These are phyloP conservation scores for Buceros bicornis DNA, from an alignment of 2,797 vertebrate species.

Conservation along the genomic window DNA sequence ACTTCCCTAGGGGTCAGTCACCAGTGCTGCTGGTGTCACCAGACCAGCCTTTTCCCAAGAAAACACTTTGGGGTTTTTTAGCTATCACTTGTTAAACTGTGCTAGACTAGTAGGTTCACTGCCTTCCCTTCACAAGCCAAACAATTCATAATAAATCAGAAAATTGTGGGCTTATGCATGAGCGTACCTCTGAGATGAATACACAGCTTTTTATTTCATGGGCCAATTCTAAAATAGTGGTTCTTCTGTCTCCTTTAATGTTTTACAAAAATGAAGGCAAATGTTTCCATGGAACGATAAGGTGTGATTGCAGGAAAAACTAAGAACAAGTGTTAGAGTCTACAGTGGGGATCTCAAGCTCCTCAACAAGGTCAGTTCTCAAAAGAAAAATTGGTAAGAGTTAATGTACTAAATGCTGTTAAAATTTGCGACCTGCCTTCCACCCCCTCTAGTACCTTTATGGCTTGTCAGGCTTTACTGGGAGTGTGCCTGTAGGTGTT, in stretches of 20 bases:
- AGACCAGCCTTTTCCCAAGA: constrained; percentile 55
- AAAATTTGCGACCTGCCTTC: background rate
- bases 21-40: constrained; percentile 49
- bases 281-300: background rate
- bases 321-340: background rate
- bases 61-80: background rate
- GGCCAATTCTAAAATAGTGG: background rate
- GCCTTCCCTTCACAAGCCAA: background rate
- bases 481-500: background rate
- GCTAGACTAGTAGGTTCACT: background rate
- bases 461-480: background rate
- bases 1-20: constrained; percentile 61
- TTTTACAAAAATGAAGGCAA: background rate
- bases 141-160: background rate
- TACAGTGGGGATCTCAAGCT: background rate
- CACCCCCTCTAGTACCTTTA: background rate
- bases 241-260: background rate
- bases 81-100: background rate
- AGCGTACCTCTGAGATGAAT: background rate
- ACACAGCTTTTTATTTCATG: background rate
- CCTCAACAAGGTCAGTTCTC: background rate
- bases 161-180: background rate
- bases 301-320: background rate
- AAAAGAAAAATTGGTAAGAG: background rate
- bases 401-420: background rate